Evolutionary conservation across 1,140 invertebrate species (phyloP), one percentile per base, ranked within the genome.

Genomic region (Nasonia vitripennis): DNA sequence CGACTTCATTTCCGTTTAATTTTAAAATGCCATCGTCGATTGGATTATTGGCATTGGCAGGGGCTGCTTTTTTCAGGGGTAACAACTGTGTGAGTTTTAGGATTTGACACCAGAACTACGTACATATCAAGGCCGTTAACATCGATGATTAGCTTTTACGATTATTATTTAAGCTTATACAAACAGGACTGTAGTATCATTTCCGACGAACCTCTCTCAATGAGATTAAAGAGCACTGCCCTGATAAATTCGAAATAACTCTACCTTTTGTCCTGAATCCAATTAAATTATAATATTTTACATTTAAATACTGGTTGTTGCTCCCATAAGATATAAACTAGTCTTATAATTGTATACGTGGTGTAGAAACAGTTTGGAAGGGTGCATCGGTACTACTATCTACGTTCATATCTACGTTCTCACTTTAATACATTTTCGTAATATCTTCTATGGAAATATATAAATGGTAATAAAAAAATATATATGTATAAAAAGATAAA

Each of bases 321-420:
- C 91, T 92, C 91, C 91, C 91, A 92, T 91, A 90, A 89, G 81
- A 86, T 86, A 67, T 48, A 70, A 74, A 89, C 86, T 90, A 91
- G 75, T 85, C 81, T 84, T 87, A 87, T 87, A 87, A 88, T 87
- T 88, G 81, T 89, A 86, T 86, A 90, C 86, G 78, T 79, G 86
- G 82, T 85, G 71, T 67, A 70, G 67, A 80, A n/a, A 74, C 31
- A 75, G 17, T 67, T 78, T 37, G 62, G 31, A 78, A n/a, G 87
- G 88, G 88, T 91, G 90, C 91, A 91, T 88, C 85, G 81, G 86
- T 89, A 88, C 90, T 91, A 91, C 89, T 78, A 34, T 90, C 90
- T 91, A 90, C 88, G 5, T 83, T 83, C 45, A 83, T 41, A 67
- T 87, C 90, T 91, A 91, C 89, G 81, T 79, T 83, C 37, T 85